Conservation (phyloP, 2,797 vertebrate genomes). For the Chelonia mydas region DNA sequence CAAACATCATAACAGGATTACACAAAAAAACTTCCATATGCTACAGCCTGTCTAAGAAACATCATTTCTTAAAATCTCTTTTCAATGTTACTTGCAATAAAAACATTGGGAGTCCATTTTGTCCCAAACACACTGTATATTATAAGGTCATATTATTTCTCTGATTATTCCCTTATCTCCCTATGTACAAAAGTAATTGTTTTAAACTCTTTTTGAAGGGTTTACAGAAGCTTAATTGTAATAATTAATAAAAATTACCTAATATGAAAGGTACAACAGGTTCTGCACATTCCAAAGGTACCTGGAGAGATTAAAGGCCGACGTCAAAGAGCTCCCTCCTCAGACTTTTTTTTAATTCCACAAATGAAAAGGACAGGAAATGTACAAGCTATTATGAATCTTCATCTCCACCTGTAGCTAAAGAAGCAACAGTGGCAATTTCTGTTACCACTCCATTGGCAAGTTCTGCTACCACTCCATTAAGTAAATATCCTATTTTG, state of each 20-base stretch:
- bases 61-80: neutral
- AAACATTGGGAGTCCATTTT: neutral
- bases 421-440: accelerated
- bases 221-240: neutral
- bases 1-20: neutral
- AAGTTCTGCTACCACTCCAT: neutral
- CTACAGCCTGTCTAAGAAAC: neutral
- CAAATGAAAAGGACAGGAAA: neutral
- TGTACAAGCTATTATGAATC: neutral
- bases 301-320: neutral
- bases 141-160: neutral
- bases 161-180: neutral
- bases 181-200: neutral
- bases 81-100: conserved; percentile 1
- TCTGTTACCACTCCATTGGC: neutral
- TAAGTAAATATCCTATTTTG: neutral
- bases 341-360: accelerated
- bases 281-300: neutral
- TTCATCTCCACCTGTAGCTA: neutral
- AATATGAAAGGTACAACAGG: neutral
- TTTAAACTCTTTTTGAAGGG: neutral
- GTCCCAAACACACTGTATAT: neutral
- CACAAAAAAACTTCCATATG: neutral
- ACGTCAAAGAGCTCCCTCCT: neutral
- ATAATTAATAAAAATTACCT: neutral